These are phyloP conservation scores for Mormyrus lacerda DNA, from an alignment of 2,113 vertebrate genomes.

Conservation along the genomic window DNA sequence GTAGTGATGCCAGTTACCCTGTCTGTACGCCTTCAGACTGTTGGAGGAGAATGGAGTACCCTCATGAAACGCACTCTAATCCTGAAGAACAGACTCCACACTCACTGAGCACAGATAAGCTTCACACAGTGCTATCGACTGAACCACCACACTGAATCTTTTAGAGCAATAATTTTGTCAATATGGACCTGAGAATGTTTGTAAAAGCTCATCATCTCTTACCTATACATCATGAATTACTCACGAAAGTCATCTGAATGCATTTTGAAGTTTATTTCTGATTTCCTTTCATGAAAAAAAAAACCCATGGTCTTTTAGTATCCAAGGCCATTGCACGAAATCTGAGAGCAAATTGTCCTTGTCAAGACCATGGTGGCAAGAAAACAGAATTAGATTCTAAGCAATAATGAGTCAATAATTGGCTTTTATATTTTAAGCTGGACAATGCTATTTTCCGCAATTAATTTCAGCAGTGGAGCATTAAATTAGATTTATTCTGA, in stretches of 20 bases:
- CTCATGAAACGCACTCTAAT: not conserved
- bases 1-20: not conserved
- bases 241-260: not conserved
- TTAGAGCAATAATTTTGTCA: not conserved
- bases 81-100: not conserved
- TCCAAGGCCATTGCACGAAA: conserved; percentile 16
- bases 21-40: not conserved
- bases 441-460: conserved; percentile 68
- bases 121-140: not conserved
- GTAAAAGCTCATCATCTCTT: not conserved
- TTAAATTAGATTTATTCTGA: conserved; percentile 66
- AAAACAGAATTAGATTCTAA: conserved; percentile 63
- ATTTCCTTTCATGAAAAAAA: not conserved
- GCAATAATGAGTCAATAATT: conserved; percentile 67
- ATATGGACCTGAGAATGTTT: not conserved
- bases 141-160: not conserved
- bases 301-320: not conserved
- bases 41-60: not conserved
- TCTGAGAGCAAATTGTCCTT: conserved; percentile 58
- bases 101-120: not conserved
- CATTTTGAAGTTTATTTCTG: not conserved
- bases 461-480: conserved; percentile 65
- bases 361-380: conserved; percentile 62
- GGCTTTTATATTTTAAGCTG: conserved; percentile 67
- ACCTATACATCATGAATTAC: not conserved